Evolutionary conservation across 1,140 invertebrate species (phyloP).

Genomic region (Hylaeus anthracinus): DNA sequence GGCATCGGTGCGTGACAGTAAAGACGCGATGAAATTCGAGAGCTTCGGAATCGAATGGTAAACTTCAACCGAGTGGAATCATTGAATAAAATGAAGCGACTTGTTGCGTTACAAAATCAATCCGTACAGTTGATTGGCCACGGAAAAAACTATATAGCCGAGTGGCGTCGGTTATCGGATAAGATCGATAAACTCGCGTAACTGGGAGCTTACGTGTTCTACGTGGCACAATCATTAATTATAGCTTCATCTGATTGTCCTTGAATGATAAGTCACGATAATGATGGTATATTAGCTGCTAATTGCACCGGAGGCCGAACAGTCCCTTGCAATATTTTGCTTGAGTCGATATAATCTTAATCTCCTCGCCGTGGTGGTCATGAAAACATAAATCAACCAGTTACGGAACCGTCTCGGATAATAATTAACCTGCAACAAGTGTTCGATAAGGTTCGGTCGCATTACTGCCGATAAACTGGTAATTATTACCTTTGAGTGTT

Average conservation of each 20-base stretch:
- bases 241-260: slow-evolving; percentile 47
- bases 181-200: slow-evolving; percentile 45
- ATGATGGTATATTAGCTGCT: slow-evolving; percentile 36
- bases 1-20: neutral
- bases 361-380: neutral
- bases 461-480: neutral
- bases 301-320: slow-evolving; percentile 37
- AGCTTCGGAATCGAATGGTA: neutral
- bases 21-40: neutral
- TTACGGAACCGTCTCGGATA: neutral
- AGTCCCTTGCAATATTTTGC: neutral
- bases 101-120: slow-evolving; percentile 51
- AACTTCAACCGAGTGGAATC: neutral
- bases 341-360: neutral
- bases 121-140: slow-evolving; percentile 30
- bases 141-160: slow-evolving; percentile 14
- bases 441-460: neutral
- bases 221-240: slow-evolving; percentile 45
- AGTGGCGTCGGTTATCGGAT: slow-evolving; percentile 39
- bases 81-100: slow-evolving; percentile 40
- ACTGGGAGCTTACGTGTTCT: slow-evolving; percentile 30
- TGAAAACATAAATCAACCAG: neutral
- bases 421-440: neutral
- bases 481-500: neutral
- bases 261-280: slow-evolving; percentile 41